Evolutionary conservation across 2,888 invertebrate species (phyloP).

Genomic region (Drosophila prostipennis): DNA sequence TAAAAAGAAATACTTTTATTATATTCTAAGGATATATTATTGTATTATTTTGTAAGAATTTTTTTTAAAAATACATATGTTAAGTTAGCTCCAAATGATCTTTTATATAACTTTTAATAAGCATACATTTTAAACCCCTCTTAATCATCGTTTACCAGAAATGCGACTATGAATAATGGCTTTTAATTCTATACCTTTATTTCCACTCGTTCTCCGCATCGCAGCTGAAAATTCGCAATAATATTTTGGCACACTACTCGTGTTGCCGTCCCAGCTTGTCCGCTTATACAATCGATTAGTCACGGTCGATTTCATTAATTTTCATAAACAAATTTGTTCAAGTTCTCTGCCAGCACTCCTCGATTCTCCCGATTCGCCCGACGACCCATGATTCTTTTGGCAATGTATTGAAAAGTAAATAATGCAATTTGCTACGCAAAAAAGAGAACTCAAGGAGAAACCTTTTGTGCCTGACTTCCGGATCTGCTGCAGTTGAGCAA

Average conservation of each 20-base stretch:
- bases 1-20: no score
- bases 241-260: conserved; percentile 32
- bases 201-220: conserved; percentile 1
- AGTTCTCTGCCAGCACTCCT: conserved; percentile 12
- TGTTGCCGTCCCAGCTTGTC: conserved; percentile 21
- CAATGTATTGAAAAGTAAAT: conserved; percentile 66
- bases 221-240: conserved; percentile 21
- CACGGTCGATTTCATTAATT: conserved; percentile 70
- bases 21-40: no score
- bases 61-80: no score
- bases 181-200: conserved; percentile 42
- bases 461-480: conserved; percentile 45
- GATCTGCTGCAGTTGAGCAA: conserved; percentile 66
- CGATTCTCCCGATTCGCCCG: no score
- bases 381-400: conserved; percentile 33
- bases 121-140: not conserved
- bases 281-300: conserved; percentile 60
- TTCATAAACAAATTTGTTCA: conserved; percentile 63
- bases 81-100: not conserved
- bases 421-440: conserved; percentile 70
- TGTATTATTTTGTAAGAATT: no score
- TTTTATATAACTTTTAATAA: no score
- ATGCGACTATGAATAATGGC: conserved; percentile 51
- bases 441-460: conserved; percentile 23
- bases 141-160: conserved; percentile 2